Percentiles rank a stretch among this genome's conserved stretches.
phyloP scores from a whole-genome alignment of 2,797 vertebrate species.

The Lagorchestes hirsutus region DNA sequence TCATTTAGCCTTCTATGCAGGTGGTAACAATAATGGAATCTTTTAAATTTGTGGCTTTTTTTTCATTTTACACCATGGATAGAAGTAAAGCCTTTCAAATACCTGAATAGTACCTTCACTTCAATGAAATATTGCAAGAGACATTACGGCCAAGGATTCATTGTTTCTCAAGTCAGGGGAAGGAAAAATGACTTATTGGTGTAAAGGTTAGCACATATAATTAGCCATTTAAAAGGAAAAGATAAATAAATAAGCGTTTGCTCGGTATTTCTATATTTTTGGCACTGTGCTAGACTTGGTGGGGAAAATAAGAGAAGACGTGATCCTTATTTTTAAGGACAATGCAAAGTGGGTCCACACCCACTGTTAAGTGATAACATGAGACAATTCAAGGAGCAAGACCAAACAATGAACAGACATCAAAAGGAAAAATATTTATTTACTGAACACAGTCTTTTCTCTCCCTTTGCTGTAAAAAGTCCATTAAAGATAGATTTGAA shows the following conservation, averaged over 20 bases:
- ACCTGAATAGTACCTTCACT: background rate
- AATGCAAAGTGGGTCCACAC: background rate
- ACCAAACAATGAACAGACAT: background rate
- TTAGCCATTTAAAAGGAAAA: constrained; percentile 21
- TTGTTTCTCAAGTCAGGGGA: background rate
- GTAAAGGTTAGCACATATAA: background rate
- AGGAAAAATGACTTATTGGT: background rate
- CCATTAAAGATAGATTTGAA: background rate
- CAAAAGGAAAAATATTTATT: constrained; percentile 1
- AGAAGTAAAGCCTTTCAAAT: background rate
- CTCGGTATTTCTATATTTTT: background rate
- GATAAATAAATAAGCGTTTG: background rate
- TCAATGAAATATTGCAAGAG: background rate
- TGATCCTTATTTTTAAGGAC: background rate
- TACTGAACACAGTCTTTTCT: background rate
- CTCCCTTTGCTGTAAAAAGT: background rate
- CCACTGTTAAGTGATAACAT: background rate
- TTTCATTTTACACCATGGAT: background rate
- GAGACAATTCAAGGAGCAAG: constrained; percentile 18
- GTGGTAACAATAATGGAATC: background rate
- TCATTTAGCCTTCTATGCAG: constrained; percentile 11
- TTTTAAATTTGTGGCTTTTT: constrained; percentile 28
- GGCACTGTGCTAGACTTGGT: background rate
- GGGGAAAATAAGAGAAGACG: background rate
- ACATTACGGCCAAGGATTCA: background rate